phyloP scores from a whole-genome alignment of 1,140 invertebrate genomes.

The Telenomus remus region DNA sequence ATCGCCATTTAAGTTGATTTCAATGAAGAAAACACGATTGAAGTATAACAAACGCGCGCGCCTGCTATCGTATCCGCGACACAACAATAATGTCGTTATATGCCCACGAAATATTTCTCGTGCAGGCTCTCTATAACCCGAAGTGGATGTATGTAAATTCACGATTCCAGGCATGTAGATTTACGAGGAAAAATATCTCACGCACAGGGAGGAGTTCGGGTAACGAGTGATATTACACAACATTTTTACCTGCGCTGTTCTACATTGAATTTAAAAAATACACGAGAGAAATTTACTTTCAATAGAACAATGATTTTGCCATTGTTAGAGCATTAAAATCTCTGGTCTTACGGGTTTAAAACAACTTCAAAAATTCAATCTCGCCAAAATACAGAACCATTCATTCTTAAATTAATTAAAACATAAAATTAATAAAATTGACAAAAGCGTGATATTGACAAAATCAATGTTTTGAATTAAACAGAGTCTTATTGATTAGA shows the following conservation, averaged over 20 bases:
- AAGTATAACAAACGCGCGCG: conserved; percentile 7
- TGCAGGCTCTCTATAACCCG: conserved; percentile 43
- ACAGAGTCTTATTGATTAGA: no score
- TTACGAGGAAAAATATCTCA: conserved; percentile 49
- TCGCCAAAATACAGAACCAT: no score
- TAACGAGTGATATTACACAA: conserved; percentile 48
- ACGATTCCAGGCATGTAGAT: conserved; percentile 44
- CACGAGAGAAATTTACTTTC: not conserved
- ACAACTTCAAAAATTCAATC: no score
- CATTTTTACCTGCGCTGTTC: conserved; percentile 10
- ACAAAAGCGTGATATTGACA: no score
- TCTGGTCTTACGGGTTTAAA: not conserved
- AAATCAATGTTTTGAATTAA: no score
- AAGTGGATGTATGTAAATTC: conserved; percentile 49
- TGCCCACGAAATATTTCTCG: conserved; percentile 52
- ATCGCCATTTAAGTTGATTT: no score
- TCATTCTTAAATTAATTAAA: no score
- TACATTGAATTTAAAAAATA: conserved; percentile 19
- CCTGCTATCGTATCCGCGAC: conserved; percentile 46
- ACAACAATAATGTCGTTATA: conserved; percentile 58
- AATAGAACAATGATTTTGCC: no score
- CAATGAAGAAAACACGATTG: no score
- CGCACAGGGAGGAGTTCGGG: conserved; percentile 33
- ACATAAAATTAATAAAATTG: no score
- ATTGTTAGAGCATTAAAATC: conserved; percentile 7